Percentiles rank a stretch among this genome's conserved stretches.
These are phyloP conservation scores for Diloba caeruleocephala DNA, from an alignment of 2,888 invertebrate species.

Conservation along the genomic window DNA sequence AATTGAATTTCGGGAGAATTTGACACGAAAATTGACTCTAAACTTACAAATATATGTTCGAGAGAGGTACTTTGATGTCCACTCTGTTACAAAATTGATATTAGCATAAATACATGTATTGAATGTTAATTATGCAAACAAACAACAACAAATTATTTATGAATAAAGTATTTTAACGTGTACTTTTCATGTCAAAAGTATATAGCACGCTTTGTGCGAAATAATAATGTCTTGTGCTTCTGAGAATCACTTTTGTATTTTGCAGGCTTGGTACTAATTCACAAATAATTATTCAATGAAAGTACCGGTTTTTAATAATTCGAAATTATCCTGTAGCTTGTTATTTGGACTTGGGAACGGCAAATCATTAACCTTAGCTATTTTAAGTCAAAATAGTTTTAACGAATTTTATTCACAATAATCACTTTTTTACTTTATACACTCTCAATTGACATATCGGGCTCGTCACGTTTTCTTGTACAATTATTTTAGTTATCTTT, in stretches of 20 bases:
- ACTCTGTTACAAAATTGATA: constrained; percentile 37
- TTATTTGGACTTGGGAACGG: constrained; percentile 35
- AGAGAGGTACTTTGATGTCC: constrained; percentile 48
- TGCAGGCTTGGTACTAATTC: constrained; percentile 74
- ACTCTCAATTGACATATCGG: constrained; percentile 87
- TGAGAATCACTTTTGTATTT: constrained; percentile 77
- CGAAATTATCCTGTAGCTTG: constrained; percentile 22
- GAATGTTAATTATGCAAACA: constrained; percentile 22
- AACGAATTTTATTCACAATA: constrained; percentile 73
- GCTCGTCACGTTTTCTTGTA: constrained; percentile 83
- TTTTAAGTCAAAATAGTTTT: constrained; percentile 60
- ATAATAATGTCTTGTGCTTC: constrained; percentile 56
- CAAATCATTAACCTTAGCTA: constrained; percentile 52
- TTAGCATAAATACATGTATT: constrained; percentile 38
- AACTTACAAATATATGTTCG: constrained; percentile 76
- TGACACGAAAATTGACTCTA: constrained; percentile 88
- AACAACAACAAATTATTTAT: constrained; percentile 33
- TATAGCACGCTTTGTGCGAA: constrained; percentile 61
- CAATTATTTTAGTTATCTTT: constrained; percentile 75
- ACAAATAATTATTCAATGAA: constrained; percentile 42
- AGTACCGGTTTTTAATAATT: constrained; percentile 32
- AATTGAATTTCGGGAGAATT: constrained; percentile 89
- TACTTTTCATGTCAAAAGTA: constrained; percentile 26
- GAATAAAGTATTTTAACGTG: constrained; percentile 22
- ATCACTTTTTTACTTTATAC: constrained; percentile 80